phyloP scores from a whole-genome alignment of 2,888 invertebrate species.

The Hartigia nigra region DNA sequence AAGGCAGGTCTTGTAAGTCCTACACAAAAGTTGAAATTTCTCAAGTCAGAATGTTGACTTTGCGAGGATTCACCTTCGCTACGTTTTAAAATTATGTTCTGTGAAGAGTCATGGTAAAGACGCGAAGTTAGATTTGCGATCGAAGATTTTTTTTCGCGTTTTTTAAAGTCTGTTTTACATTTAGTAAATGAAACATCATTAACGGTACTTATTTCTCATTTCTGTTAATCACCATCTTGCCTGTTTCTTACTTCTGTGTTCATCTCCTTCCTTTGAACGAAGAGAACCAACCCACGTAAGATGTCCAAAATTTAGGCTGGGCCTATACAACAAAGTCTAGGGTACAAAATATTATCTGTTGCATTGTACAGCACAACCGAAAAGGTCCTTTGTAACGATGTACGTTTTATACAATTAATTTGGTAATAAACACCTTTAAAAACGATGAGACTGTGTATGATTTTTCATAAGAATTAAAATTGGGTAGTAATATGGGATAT shows the following conservation, averaged over 20 bases:
- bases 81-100: neutral
- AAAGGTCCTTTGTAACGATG: conserved; percentile 57
- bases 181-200: neutral
- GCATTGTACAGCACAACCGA: conserved; percentile 53
- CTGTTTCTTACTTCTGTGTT: neutral
- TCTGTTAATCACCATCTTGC: neutral
- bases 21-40: neutral
- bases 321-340: conserved; percentile 52
- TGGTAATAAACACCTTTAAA: conserved; percentile 59
- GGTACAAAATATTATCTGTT: conserved; percentile 54
- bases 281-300: conserved; percentile 18
- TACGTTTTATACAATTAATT: conserved; percentile 64
- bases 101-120: neutral
- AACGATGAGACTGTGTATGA: conserved; percentile 23
- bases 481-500: neutral
- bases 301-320: conserved; percentile 50
- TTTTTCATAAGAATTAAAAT: neutral
- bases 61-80: neutral
- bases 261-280: conserved; percentile 3
- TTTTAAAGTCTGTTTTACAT: neutral
- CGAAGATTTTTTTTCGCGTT: neutral
- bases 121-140: no score
- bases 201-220: conserved; percentile 3
- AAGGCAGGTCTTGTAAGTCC: neutral
- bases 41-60: neutral